Evolutionary conservation across 2,888 invertebrate genomes (phyloP).

Genomic region (Chrysotoxum bicinctum): DNA sequence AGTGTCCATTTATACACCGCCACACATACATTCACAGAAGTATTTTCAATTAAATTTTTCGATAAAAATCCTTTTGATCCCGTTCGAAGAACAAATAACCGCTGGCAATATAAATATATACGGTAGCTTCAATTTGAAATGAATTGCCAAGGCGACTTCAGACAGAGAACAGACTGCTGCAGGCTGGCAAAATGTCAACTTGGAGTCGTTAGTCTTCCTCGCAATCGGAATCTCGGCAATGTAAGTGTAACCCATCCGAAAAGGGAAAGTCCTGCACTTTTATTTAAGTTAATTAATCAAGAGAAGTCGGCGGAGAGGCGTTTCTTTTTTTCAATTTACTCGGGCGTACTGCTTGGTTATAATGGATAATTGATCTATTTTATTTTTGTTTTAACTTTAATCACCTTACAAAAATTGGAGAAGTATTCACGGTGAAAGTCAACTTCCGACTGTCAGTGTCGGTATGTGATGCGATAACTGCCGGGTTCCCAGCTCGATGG

Average conservation of each 20-base stretch:
- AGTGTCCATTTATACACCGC: constrained; percentile 24
- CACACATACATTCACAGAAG: constrained; percentile 44
- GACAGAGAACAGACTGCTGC: constrained; percentile 52
- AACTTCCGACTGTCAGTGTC: constrained; percentile 65
- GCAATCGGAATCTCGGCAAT: background rate
- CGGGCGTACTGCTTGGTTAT: constrained; percentile 11
- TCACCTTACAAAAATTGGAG: constrained; percentile 33
- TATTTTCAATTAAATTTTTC: constrained; percentile 70
- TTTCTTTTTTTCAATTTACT: constrained; percentile 13
- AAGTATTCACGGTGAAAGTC: constrained; percentile 67
- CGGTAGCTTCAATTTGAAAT: constrained; percentile 51
- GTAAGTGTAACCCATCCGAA: constrained; percentile 13
- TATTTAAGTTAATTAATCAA: constrained; percentile 61
- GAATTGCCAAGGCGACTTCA: constrained; percentile 54
- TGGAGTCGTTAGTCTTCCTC: constrained; percentile 25
- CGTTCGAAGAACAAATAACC: constrained; percentile 69
- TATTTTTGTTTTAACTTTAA: constrained; percentile 18
- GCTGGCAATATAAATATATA: constrained; percentile 63
- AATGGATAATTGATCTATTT: constrained; percentile 21
- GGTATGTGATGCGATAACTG: constrained; percentile 64
- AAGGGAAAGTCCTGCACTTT: constrained; percentile 61
- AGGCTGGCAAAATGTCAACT: constrained; percentile 61
- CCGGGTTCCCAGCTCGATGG: constrained; percentile 61
- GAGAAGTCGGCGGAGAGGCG: constrained; percentile 15
- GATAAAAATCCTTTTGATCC: constrained; percentile 71